These are phyloP conservation scores for Andrena camellia DNA, from an alignment of 2,888 invertebrate genomes.

Conservation along the genomic window DNA sequence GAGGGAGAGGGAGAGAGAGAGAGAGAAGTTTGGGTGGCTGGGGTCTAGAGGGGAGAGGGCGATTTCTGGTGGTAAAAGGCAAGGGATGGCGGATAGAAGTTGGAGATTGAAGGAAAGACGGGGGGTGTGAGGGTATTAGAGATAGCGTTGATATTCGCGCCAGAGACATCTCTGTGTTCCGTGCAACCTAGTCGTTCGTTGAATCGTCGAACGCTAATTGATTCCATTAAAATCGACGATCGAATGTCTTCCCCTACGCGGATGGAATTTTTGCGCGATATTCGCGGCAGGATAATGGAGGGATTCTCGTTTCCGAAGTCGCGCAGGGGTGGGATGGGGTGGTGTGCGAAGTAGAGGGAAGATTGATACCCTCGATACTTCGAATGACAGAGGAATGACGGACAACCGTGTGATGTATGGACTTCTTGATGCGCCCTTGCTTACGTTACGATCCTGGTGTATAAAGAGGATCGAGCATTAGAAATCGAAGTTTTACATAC, in stretches of 20 bases:
- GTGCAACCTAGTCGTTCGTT: neutral
- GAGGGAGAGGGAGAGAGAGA: slow-evolving; percentile 20
- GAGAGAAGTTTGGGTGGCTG: slow-evolving; percentile 2
- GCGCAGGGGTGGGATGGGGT: neutral
- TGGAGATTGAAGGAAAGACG: slow-evolving; percentile 73
- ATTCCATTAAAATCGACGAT: slow-evolving; percentile 18
- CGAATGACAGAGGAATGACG: slow-evolving; percentile 14
- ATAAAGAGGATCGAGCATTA: slow-evolving; percentile 10
- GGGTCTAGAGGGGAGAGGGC: slow-evolving; percentile 24
- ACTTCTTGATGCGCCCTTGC: slow-evolving; percentile 31
- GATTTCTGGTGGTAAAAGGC: slow-evolving; percentile 43
- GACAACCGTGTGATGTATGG: slow-evolving; percentile 55
- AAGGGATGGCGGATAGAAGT: slow-evolving; percentile 56
- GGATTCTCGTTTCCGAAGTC: neutral
- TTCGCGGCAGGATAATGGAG: neutral
- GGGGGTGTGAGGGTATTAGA: slow-evolving; percentile 57
- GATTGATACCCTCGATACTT: slow-evolving; percentile 52
- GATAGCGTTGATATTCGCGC: slow-evolving; percentile 67
- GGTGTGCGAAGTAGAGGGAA: slow-evolving; percentile 34
- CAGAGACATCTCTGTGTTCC: slow-evolving; percentile 36
- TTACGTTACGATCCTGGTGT: neutral
- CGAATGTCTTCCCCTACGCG: neutral
- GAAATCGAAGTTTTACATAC: slow-evolving; percentile 51
- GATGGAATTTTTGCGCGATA: neutral
- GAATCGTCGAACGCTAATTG: slow-evolving; percentile 4